Base-by-base conservation (phyloP, 2,797 vertebrate species). In the Mallotus villosus region DNA sequence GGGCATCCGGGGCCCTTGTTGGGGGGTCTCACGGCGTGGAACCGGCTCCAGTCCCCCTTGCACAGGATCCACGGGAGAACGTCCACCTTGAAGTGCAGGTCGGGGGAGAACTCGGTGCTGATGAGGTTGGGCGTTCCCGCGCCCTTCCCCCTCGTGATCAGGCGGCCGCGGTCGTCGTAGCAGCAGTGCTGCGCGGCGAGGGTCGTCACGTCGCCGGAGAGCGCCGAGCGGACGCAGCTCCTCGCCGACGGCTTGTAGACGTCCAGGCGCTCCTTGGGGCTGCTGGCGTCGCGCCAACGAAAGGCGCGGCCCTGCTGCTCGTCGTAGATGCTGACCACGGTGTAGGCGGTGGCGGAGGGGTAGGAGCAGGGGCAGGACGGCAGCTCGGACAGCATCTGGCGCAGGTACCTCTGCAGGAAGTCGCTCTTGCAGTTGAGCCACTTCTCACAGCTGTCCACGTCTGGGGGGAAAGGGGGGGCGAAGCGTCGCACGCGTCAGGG, bases 31-130 rank as follows among this genome's bases (percentile, higher is more conserved):
- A 94, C 91, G 0, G 88, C 86, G 0, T 97, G 96, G 81, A 96
- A 97, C n/a, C 94, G 93, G 85, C 95, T 98, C 97, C 97, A 98
- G 91, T 97, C 95, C 0, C 96, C 97, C 78, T 97, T 97, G 88
- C 97, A 98, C 64, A 97, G 91, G 85, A 98, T 96, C 96, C 96
- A 98, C 6, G 96, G 97, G 84, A 96, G 85, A 74, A 91, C 95
- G 74, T 98, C 97, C 74, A 97, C 94, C 76, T 96, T 96, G 91
- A 96, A 97, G 90, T 98, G 96, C 77, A 99, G 93, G 89, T 97
- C 95, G 0, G 95, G 96, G 0, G 95, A 99, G 88, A 98, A 95
- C 85, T 97, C 94, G 0, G 93, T 94, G 90, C 96, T 98, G 86
- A 98, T 94, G 32, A 99, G 93, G 89, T 95, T 94, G 0, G 95